Evolutionary conservation across 1,140 invertebrate species (phyloP), one percentile per base, ranked within the genome.

Genomic region (Tigriopus japonicus): DNA sequence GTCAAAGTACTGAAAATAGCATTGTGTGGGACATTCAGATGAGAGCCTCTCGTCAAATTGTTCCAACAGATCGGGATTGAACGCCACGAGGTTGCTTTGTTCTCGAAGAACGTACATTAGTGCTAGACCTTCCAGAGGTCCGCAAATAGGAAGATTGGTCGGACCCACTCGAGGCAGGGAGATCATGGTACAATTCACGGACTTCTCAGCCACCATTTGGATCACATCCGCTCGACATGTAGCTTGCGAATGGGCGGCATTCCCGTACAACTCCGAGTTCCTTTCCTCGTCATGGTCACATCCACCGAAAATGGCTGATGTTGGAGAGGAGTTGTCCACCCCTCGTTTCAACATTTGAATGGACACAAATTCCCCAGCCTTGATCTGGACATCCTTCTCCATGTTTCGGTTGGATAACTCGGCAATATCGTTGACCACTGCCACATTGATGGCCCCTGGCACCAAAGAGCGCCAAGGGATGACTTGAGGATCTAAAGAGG

Each of bases 191-290:
- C 53, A 55, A 55, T 55, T 55, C 53, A 55, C 53, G 28, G 53
- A 55, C 23, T 55, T 55, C 28, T 55, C 53, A 41, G 53, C 53
- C 15, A 55, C 24, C 53, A 55, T 19, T 55, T 55, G 53, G 15
- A 55, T 24, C 14, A 55, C 53, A 21, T 17, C n/a, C 14, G 14
- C 24, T 14, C 23, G 19, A n/a, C 45, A 49, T 17, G 45, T 5
- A 12, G 45, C 45, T 15, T 49, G 21, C 2, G 28, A 35, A 9
- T 35, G 28, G 9, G 28, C 28, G 3, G 28, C 9, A 9, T 35
- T 35, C 3, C 28, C 28, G 9, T 35, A 35, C 28, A 35, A 35
- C 9, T 35, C 28, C 3, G 28, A 35, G 28, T 35, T 35, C 28
- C 28, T 35, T 9, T 35, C 28, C 28, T 5, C 28, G 28, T 35